Percentiles rank a stretch among this genome's conserved stretches.
Evolutionary conservation across 2,888 invertebrate genomes (phyloP).

Genomic region (Aporophyla lueneburgensis): DNA sequence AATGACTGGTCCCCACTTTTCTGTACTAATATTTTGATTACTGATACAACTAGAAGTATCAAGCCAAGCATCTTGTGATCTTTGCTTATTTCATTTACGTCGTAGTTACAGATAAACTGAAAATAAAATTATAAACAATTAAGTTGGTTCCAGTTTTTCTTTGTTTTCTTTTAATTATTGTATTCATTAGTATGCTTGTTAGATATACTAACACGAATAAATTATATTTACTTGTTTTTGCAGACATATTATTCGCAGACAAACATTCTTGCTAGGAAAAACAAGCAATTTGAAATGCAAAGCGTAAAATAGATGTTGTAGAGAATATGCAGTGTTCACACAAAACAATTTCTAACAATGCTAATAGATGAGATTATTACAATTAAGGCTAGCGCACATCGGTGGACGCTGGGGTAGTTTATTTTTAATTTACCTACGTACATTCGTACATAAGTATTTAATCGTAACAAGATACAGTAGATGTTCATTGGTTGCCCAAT

Average conservation of each 20-base stretch:
- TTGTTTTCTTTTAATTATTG: neutral
- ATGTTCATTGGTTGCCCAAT: too few relatives aligned
- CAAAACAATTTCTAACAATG: constrained; percentile 6
- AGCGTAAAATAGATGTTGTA: neutral
- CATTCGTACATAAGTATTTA: neutral
- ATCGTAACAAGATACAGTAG: neutral
- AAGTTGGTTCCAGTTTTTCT: neutral
- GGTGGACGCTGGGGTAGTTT: neutral
- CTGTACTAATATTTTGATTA: constrained; percentile 70
- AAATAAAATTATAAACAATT: constrained; percentile 61
- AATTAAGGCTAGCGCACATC: neutral
- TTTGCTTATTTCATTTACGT: constrained; percentile 62
- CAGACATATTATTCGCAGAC: constrained; percentile 14
- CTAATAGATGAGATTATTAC: neutral
- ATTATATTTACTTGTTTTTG: constrained; percentile 14
- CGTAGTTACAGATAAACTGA: constrained; percentile 72
- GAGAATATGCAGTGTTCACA: constrained; percentile 7
- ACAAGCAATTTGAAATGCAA: constrained; percentile 32
- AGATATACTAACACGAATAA: neutral
- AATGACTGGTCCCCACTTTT: constrained; percentile 53
- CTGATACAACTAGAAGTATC: constrained; percentile 70
- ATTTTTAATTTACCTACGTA: neutral
- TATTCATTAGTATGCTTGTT: neutral
- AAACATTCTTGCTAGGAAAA: constrained; percentile 29
- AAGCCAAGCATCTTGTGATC: constrained; percentile 75